Conservation (phyloP, 2,888 invertebrate species). For the Agrochola litura region DNA sequence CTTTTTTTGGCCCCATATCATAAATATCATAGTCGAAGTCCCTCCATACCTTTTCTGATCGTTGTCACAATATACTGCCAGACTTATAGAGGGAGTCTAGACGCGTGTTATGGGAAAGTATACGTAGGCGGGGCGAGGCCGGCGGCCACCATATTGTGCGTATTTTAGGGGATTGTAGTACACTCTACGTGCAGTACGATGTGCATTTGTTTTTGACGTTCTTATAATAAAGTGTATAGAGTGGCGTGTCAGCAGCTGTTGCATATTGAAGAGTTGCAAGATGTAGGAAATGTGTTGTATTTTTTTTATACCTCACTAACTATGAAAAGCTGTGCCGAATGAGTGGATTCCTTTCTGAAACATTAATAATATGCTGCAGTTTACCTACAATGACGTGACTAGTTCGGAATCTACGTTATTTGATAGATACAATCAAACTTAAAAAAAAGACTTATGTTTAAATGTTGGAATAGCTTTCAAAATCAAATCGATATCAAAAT, state of each 20-base stretch:
- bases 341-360: not conserved
- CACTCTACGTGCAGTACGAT: too few relatives aligned
- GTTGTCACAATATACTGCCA: constrained; percentile 26
- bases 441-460: not conserved
- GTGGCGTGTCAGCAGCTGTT: not conserved
- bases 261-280: not conserved
- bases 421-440: not conserved
- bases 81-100: constrained; percentile 40
- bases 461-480: not conserved
- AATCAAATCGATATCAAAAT: not conserved
- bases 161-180: constrained; percentile 7
- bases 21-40: not conserved
- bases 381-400: not conserved
- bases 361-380: not conserved
- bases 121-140: constrained; percentile 6
- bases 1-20: not conserved
- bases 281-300: not conserved
- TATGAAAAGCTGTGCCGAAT: not conserved
- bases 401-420: not conserved
- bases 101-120: constrained; percentile 17
- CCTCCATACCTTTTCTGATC: not conserved
- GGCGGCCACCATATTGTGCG: constrained; percentile 1
- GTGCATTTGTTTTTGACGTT: not conserved
- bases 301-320: not conserved
- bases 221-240: not conserved